A percentile compares a stretch with the other conserved stretches of the same genome.
phyloP scores from a whole-genome alignment of 2,113 vertebrate genomes.

The Brachirus orientalis region DNA sequence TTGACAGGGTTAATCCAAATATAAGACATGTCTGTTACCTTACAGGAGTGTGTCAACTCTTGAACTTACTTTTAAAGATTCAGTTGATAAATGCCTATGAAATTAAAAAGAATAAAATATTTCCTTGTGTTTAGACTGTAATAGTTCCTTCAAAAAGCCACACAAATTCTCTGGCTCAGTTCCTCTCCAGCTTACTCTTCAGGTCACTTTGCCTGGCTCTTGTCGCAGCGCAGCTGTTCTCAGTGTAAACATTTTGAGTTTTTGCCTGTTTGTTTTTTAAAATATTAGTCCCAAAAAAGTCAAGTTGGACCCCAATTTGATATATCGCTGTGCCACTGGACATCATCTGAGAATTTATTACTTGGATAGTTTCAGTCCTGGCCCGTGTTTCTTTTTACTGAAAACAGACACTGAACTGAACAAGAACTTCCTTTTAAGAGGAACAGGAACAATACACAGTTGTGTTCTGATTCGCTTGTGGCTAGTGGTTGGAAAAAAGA shows the following conservation, averaged over 20 bases:
- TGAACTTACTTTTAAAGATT: too few species aligned
- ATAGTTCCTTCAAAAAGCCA: too few species aligned
- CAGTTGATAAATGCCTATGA: too few species aligned
- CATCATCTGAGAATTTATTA: neutral
- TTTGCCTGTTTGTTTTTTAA: neutral
- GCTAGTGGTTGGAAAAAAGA: neutral
- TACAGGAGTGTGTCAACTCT: too few species aligned
- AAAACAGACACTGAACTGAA: constrained; percentile 5
- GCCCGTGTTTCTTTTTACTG: neutral
- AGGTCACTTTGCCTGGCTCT: neutral
- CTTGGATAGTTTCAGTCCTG: neutral
- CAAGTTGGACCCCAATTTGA: neutral
- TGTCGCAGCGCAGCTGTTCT: constrained; percentile 31
- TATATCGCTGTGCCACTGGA: neutral
- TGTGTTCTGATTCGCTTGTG: neutral
- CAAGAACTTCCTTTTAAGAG: constrained; percentile 1
- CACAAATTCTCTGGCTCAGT: too few species aligned
- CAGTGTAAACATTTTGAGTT: constrained; percentile 1
- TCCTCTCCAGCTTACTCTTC: too few species aligned
- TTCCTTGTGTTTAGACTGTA: too few species aligned
- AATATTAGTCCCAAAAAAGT: neutral
- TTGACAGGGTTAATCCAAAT: too few species aligned
- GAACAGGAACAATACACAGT: neutral
- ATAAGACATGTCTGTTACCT: too few species aligned
- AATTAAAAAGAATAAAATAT: too few species aligned